Base-by-base conservation (phyloP, 2,888 invertebrate species). In the Linnaemya vulpina region DNA sequence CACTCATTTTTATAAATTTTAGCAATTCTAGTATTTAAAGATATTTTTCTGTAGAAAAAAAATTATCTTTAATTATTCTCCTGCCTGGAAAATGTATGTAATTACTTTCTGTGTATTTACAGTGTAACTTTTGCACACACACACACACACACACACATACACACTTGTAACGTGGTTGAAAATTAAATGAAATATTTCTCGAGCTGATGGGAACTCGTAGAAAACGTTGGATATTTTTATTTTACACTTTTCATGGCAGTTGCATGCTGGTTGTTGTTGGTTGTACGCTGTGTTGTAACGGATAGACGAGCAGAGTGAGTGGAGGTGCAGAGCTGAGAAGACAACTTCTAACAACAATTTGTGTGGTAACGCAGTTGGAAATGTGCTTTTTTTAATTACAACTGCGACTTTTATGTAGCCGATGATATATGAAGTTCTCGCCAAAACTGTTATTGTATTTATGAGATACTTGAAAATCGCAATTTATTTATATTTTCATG, bases 391-490 rank as follows among this genome's bases (percentile, higher is more conserved):
- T 58, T 58, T 30, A 30, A 30, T 25, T 71, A 15, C 9, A 38
- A 7, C n/a, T 62, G 22, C n/a, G 22, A 49, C 38, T 55, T n/a
- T 43, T 43, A 10, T 20, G 43, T 30, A 55, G 46, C 43, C 53
- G 43, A 55, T 76, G 55, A 22, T 71, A 30, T 17, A 55, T 17
- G 55, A 67, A 67, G 65, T 65, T 76, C 67, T 65, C n/a, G 13
- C 51, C 51, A 35, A 75, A 40, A 53, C 30, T 38, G 1, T 55
- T 75, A 30, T 49, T n/a, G n/a, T 38, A 53, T 74, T 73, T 51
- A 63, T 63, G 40, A 63, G 74, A 40, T 74, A 55, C 53, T 9
- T n/a, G 15, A 43, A 75, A 74, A 60, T 25, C n/a, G 53, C 70
- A 55, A 58, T 17, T 53, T 17, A 43, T 53, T 8, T 3, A 3